Evolutionary conservation across 2,888 invertebrate genomes (phyloP).

Genomic region (Agonum fuliginosum): DNA sequence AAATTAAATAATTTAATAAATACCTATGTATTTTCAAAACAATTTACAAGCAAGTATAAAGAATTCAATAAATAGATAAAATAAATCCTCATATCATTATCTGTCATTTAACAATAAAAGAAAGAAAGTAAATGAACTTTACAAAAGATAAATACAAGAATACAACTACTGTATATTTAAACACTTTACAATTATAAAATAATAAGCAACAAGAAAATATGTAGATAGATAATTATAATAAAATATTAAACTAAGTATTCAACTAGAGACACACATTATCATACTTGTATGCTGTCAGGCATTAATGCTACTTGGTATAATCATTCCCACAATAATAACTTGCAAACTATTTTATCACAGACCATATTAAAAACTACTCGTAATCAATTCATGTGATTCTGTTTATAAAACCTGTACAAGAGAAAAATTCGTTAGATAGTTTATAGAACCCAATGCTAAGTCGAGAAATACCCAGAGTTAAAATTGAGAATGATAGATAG

Average conservation of each 20-base stretch:
- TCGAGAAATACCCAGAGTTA: constrained; percentile 25
- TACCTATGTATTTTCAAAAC: constrained; percentile 20
- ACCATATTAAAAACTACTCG: constrained; percentile 50
- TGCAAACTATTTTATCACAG: constrained; percentile 55
- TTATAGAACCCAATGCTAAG: constrained; percentile 36
- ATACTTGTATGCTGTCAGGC: constrained; percentile 29
- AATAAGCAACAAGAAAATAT: constrained; percentile 34
- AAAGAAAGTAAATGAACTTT: constrained; percentile 9
- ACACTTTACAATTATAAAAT: constrained; percentile 34
- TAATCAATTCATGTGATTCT: constrained; percentile 44
- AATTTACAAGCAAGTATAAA: constrained; percentile 45
- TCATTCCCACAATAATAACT: constrained; percentile 46
- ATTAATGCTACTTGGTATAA: neutral
- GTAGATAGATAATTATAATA: constrained; percentile 31
- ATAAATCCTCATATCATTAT: constrained; percentile 33
- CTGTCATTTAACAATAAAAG: constrained; percentile 9
- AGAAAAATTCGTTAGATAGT: constrained; percentile 55
- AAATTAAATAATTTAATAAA: constrained; percentile 15
- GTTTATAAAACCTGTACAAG: constrained; percentile 57
- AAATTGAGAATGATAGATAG: constrained; percentile 7
- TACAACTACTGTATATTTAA: constrained; percentile 10
- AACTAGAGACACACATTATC: constrained; percentile 20
- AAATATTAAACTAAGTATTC: constrained; percentile 27
- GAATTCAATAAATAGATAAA: constrained; percentile 41
- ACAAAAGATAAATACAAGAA: constrained; percentile 28